phyloP scores from a whole-genome alignment of 1,140 invertebrate species.

The Aradophagus sp. region DNA sequence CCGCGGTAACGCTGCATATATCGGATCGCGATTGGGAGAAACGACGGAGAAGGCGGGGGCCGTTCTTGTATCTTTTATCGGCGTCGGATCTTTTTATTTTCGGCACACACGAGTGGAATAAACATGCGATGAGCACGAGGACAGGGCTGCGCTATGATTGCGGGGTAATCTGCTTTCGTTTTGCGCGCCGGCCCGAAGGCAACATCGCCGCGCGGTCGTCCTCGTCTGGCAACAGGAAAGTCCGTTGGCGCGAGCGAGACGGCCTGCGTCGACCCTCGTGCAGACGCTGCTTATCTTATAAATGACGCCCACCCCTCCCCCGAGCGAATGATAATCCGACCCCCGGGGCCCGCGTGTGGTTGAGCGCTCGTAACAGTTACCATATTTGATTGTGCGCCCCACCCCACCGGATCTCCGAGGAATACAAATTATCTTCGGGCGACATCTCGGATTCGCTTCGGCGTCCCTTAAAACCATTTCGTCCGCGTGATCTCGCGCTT shows the following conservation, averaged over 20 bases:
- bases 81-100: conserved; percentile 18
- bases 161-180: conserved; percentile 72
- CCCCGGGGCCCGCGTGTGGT: conserved; percentile 71
- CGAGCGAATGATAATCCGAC: conserved; percentile 69
- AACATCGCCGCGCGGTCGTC: conserved; percentile 41
- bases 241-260: conserved; percentile 25
- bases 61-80: neutral
- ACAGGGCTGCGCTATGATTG: conserved; percentile 69
- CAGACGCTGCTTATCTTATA: conserved; percentile 72
- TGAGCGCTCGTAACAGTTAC: conserved; percentile 73
- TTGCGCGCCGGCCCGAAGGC: conserved; percentile 59
- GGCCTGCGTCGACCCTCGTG: conserved; percentile 46
- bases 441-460: conserved; percentile 20
- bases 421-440: conserved; percentile 60
- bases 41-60: neutral
- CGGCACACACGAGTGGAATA: conserved; percentile 33
- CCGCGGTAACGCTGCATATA: too few species aligned
- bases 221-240: conserved; percentile 22
- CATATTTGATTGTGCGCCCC: conserved; percentile 72
- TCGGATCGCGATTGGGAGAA: too few species aligned
- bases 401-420: conserved; percentile 50
- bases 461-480: neutral
- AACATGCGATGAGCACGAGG: conserved; percentile 26
- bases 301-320: conserved; percentile 65
- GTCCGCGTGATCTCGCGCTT: too few species aligned